These are phyloP conservation scores for Drosophila lowei DNA, from an alignment of 1,140 invertebrate species.

Conservation along the genomic window DNA sequence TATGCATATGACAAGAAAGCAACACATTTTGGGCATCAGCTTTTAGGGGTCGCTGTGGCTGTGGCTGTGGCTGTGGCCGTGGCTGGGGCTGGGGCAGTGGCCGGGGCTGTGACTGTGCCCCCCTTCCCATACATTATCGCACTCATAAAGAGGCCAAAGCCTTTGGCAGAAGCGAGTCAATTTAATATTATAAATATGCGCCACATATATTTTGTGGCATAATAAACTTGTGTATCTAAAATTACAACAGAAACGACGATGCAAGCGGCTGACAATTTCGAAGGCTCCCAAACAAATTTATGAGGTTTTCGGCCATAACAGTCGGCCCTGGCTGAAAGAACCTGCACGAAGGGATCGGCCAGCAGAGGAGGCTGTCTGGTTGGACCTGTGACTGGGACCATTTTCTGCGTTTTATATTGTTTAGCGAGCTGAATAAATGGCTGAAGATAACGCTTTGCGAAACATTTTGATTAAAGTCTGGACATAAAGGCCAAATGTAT, in stretches of 20 bases:
- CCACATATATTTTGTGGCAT: constrained; percentile 76
- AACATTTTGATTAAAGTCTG: constrained; percentile 59
- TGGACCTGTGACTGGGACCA: constrained; percentile 7
- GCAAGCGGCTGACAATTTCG: constrained; percentile 64
- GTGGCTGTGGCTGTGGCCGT: too few species aligned
- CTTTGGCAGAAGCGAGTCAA: constrained; percentile 49
- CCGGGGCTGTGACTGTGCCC: too few species aligned
- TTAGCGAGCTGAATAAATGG: constrained; percentile 68
- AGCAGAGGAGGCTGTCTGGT: neutral
- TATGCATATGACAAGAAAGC: constrained; percentile 12
- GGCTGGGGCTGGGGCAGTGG: too few species aligned
- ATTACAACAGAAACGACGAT: constrained; percentile 65
- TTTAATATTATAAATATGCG: constrained; percentile 80
- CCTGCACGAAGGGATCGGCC: neutral
- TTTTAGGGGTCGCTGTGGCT: constrained; percentile 19
- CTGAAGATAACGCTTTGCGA: constrained; percentile 48
- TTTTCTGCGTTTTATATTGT: constrained; percentile 77
- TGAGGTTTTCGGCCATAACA: constrained; percentile 52
- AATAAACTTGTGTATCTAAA: constrained; percentile 81
- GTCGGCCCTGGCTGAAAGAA: constrained; percentile 11
- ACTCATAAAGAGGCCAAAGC: constrained; percentile 51
- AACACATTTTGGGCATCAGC: constrained; percentile 49
- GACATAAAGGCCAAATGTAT: constrained; percentile 26
- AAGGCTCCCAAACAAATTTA: constrained; percentile 76
- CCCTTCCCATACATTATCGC: constrained; percentile 60